Percentiles rank a stretch among this genome's conserved stretches.
Evolutionary conservation across 2,888 invertebrate species (phyloP).

Genomic region (Prenolepis imparis): DNA sequence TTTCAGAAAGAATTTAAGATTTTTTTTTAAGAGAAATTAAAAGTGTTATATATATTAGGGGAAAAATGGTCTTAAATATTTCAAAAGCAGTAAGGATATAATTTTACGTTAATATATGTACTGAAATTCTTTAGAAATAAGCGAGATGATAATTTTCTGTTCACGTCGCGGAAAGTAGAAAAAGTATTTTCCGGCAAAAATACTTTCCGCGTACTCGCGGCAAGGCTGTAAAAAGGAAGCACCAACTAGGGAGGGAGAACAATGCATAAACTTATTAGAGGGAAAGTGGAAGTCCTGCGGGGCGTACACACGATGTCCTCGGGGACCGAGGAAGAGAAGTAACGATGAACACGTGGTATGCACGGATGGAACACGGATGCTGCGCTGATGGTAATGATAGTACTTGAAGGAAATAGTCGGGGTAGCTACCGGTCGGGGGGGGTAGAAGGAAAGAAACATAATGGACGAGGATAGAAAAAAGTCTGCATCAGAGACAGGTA

Average conservation of each 20-base stretch:
- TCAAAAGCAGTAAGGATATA: background rate
- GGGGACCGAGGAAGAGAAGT: conserved; percentile 12
- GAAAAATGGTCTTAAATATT: background rate
- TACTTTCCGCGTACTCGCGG: conserved; percentile 18
- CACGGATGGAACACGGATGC: conserved; percentile 35
- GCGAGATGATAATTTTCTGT: background rate
- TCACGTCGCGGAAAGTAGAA: background rate
- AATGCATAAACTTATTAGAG: conserved; percentile 66
- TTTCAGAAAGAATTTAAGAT: background rate
- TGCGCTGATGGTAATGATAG: conserved; percentile 46
- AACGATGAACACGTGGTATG: conserved; percentile 53
- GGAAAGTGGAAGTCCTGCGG: conserved; percentile 48
- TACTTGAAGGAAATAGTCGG: conserved; percentile 57
- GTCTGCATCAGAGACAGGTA: conserved; percentile 52
- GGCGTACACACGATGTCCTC: conserved; percentile 34
- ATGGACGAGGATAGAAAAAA: conserved; percentile 37
- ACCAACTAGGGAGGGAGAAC: conserved; percentile 48
- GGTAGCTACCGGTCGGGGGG: conserved; percentile 41
- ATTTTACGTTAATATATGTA: background rate
- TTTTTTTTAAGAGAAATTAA: background rate
- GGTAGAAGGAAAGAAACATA: conserved; percentile 13
- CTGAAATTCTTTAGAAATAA: background rate
- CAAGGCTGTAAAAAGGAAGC: conserved; percentile 41
- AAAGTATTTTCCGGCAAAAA: conserved; percentile 36
- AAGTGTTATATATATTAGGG: background rate